Evolutionary conservation across 2,888 invertebrate species (phyloP), one percentile per base, ranked within the genome.

Genomic region (Rhimphoctona megacephalus): DNA sequence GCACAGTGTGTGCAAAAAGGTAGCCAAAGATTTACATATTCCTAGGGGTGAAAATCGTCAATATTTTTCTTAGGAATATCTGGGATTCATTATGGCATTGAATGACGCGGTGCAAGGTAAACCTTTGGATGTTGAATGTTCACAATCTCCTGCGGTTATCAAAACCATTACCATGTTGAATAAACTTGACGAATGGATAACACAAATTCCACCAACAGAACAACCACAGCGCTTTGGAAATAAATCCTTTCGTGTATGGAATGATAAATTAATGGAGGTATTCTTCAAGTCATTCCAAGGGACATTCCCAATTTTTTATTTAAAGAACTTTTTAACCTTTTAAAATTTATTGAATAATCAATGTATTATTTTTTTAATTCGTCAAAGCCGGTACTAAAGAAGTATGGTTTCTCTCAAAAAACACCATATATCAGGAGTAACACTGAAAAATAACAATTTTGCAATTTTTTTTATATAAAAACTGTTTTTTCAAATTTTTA

Each of bases 151-250:
- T 22, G 95, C 95, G 89, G 94, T 97, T 36, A 93, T 94, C 52
- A 96, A 96, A 88, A 92, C 98, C 17, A 86, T 97, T 17, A 92
- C 93, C 0, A 93, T 99, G 90, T 95, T 99, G 67, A 96, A 97
- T 14, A 96, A 95, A 90, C 94, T 99, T 85, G 96, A 97, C 88
- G 94, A 95, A 83, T 95, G 97, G 94, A 96, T 99, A 72, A 97
- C 97, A 90, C 97, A 98, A 85, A 97, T 97, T 86, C 99, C 99
- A 61, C 98, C 99, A 0, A 95, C 98, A 49, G 97, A 98, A 87
- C 98, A 99, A 92, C 98, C 99, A 0, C 99, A 99, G 94, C 95
- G 99, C 86, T 99, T 99, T 95, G 99, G 99, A 7, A 99, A 99
- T 94, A 96, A 97, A 92, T 98, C 99, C 0, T 99, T 98, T 94